These are phyloP conservation scores for Chromis chromis DNA, from an alignment of 2,797 vertebrate species.

Conservation along the genomic window DNA sequence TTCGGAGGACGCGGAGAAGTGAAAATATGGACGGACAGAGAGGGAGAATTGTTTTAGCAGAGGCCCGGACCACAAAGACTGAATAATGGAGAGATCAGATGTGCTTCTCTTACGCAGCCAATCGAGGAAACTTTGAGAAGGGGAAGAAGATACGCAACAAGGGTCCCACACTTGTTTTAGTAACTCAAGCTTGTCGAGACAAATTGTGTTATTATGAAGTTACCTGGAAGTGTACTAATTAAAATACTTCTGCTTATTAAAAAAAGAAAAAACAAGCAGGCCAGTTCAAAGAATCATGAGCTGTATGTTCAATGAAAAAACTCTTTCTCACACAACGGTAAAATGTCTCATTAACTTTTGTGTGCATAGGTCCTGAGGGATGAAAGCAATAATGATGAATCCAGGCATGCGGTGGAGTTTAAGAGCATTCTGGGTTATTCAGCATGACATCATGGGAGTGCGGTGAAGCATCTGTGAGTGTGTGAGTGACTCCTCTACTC, in stretches of 20 bases:
- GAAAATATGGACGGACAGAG: constrained; percentile 7
- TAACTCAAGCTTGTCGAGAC: neutral
- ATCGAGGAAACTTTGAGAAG: neutral
- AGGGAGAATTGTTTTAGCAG: constrained; percentile 12
- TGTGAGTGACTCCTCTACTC: constrained; percentile 34
- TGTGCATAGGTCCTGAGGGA: neutral
- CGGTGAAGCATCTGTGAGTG: constrained; percentile 32
- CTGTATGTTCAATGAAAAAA: neutral
- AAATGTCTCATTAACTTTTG: constrained; percentile 44
- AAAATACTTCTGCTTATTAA: too few species aligned
- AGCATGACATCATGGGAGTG: constrained; percentile 62
- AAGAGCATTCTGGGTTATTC: constrained; percentile 44
- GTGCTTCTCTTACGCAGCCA: constrained; percentile 32
- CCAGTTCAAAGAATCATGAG: constrained; percentile 11
- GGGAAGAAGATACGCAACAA: neutral
- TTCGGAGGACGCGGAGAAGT: neutral
- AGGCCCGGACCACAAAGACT: constrained; percentile 39
- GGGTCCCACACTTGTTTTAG: neutral
- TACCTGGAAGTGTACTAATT: neutral
- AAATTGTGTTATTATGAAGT: neutral
- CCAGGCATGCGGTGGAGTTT: constrained; percentile 36
- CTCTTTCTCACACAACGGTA: neutral
- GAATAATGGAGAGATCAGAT: constrained; percentile 56
- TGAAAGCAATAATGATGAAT: constrained; percentile 40
- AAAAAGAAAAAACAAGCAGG: neutral